A percentile compares a stretch with the other conserved stretches of the same genome.
Conservation (phyloP, 2,113 vertebrate species). For the Varanus komodoensis region DNA sequence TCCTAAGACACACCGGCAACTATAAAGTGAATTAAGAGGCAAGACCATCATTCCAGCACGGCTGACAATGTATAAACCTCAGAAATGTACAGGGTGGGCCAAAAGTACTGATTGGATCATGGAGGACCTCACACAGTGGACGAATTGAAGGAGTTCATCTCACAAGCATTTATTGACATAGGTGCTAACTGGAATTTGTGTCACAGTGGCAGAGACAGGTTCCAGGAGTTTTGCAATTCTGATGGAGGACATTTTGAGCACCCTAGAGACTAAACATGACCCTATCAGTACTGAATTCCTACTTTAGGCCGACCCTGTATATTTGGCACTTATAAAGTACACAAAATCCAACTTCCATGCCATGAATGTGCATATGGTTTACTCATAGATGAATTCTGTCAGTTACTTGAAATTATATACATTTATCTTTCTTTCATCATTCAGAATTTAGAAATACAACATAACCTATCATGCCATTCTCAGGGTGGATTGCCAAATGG, state of each 20-base stretch:
- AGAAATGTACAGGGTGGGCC: too few relatives aligned
- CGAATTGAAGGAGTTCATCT: too few relatives aligned
- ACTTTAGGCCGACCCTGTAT: neutral
- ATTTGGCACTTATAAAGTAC: neutral
- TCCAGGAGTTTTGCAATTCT: too few relatives aligned
- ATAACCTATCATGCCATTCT: neutral
- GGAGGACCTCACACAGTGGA: too few relatives aligned
- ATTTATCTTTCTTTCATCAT: neutral
- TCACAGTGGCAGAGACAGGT: too few relatives aligned
- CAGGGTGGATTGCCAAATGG: too few relatives aligned
- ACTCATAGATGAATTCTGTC: neutral
- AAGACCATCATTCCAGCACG: slow-evolving; percentile 31
- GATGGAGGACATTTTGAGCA: too few relatives aligned
- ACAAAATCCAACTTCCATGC: neutral
- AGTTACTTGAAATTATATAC: neutral
- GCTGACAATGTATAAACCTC: neutral
- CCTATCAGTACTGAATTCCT: too few relatives aligned
- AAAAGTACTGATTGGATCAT: too few relatives aligned
- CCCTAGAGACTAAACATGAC: too few relatives aligned
- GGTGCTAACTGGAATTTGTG: too few relatives aligned
- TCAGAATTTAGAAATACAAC: neutral
- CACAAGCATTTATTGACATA: too few relatives aligned
- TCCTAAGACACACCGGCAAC: slow-evolving; percentile 54
- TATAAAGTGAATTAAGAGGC: slow-evolving; percentile 37
- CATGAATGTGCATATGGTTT: slow-evolving; percentile 8